phyloP scores from a whole-genome alignment of 2,888 invertebrate genomes.

The Drosophila paramelanica region DNA sequence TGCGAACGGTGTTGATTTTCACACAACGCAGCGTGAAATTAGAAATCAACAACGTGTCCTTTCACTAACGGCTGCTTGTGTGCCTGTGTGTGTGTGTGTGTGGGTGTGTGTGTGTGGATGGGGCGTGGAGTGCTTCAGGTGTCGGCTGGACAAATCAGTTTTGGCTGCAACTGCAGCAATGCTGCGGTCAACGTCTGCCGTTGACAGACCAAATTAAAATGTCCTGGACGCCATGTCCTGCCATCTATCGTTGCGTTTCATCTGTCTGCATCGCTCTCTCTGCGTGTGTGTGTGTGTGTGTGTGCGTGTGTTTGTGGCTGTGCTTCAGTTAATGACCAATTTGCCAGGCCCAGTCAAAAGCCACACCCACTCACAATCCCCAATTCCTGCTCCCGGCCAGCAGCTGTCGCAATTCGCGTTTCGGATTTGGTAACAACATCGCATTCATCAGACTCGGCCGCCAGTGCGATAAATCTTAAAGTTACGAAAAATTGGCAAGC shows the following conservation, averaged over 20 bases:
- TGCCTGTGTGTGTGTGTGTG: neutral
- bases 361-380: conserved; percentile 8
- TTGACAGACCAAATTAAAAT: conserved; percentile 82
- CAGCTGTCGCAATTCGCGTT: conserved; percentile 78
- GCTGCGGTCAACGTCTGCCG: conserved; percentile 67
- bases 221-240: conserved; percentile 62
- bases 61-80: conserved; percentile 25
- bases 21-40: conserved; percentile 81
- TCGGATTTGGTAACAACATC: conserved; percentile 57
- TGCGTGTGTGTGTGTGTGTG: conserved; percentile 10
- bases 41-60: conserved; percentile 77
- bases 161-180: conserved; percentile 46
- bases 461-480: conserved; percentile 74
- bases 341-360: conserved; percentile 56
- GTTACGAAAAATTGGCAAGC: conserved; percentile 64
- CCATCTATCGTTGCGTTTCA: conserved; percentile 43
- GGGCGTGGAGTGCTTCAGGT: conserved; percentile 57
- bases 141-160: conserved; percentile 60
- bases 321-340: conserved; percentile 78
- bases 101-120: neutral
- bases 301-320: conserved; percentile 27
- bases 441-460: conserved; percentile 55
- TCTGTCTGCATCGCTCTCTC: conserved; percentile 31
- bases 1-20: conserved; percentile 79
- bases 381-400: conserved; percentile 14